Evolutionary conservation across 2,888 invertebrate species (phyloP).

Genomic region (Desoria tigrina): DNA sequence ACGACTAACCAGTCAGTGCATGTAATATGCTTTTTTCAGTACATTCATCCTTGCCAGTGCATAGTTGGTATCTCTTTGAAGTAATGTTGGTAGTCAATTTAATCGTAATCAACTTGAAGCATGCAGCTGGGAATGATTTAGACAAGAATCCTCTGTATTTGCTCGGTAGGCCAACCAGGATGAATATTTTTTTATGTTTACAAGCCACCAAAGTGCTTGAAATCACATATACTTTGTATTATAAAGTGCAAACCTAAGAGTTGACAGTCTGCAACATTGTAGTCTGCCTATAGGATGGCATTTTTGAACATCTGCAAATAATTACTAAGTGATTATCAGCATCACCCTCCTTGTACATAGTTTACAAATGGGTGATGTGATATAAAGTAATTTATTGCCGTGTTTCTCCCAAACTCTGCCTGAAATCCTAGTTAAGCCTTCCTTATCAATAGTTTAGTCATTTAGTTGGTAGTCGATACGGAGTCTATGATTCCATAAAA

Average conservation of each 20-base stretch:
- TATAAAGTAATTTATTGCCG: slow-evolving; percentile 7
- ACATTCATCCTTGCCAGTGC: slow-evolving; percentile 15
- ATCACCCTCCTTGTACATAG: slow-evolving; percentile 11
- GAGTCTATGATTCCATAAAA: too few relatives aligned
- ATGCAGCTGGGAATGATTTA: slow-evolving; percentile 22
- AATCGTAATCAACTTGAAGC: slow-evolving; percentile 16
- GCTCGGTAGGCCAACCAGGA: slow-evolving; percentile 15
- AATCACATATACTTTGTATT: neutral
- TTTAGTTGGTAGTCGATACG: too few relatives aligned
- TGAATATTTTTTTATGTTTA: slow-evolving; percentile 24
- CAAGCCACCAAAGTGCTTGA: neutral
- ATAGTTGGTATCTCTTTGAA: too few relatives aligned
- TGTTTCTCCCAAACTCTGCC: neutral
- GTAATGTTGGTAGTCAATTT: neutral
- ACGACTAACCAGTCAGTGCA: neutral
- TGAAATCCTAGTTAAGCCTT: slow-evolving; percentile 1
- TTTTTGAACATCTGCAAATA: slow-evolving; percentile 25
- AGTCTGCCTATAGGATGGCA: neutral
- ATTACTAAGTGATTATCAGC: slow-evolving; percentile 24
- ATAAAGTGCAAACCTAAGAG: neutral
- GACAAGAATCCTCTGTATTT: slow-evolving; percentile 19
- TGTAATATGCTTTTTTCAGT: neutral
- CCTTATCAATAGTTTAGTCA: slow-evolving; percentile 8
- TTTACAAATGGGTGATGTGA: slow-evolving; percentile 11
- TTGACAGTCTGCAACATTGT: neutral